Percentiles rank a stretch among this genome's conserved stretches.
phyloP scores from a whole-genome alignment of 1,140 invertebrate species.

The Saxidomus purpurata region DNA sequence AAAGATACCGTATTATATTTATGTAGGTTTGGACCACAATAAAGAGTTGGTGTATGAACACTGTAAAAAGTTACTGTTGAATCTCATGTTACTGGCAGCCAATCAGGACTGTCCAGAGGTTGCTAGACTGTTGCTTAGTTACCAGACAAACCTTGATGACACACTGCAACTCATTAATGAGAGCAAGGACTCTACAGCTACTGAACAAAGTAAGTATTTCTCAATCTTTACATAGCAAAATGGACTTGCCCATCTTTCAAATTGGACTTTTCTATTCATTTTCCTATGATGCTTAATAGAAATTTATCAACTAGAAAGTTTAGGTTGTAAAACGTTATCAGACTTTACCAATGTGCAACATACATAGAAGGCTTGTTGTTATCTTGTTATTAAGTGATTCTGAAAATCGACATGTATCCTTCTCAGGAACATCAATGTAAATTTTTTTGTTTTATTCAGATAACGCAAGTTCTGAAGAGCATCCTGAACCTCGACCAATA shows the following conservation, averaged over 20 bases:
- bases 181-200: constrained; percentile 74
- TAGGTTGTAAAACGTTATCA: too few species aligned
- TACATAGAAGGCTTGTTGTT: too few species aligned
- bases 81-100: constrained; percentile 95
- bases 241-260: too few species aligned
- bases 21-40: constrained; percentile 89
- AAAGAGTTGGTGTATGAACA: constrained; percentile 97
- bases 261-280: too few species aligned
- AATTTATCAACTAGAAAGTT: too few species aligned
- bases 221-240: too few species aligned
- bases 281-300: too few species aligned
- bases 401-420: too few species aligned
- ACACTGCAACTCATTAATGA: constrained; percentile 79
- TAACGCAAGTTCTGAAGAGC: constrained; percentile 50
- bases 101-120: constrained; percentile 96
- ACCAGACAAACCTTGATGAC: constrained; percentile 87
- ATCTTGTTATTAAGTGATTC: too few species aligned
- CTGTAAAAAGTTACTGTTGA: constrained; percentile 95
- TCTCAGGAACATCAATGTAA: too few species aligned
- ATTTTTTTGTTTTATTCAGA: neutral
- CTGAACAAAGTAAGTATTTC: constrained; percentile 48
- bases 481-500: constrained; percentile 13
- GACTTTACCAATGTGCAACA: too few species aligned
- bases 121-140: constrained; percentile 94
- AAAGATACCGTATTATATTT: neutral